Percentiles rank a stretch among this genome's conserved stretches.
These are phyloP conservation scores for Minunthozetes semirufus DNA, from an alignment of 2,888 invertebrate species.

Conservation along the genomic window DNA sequence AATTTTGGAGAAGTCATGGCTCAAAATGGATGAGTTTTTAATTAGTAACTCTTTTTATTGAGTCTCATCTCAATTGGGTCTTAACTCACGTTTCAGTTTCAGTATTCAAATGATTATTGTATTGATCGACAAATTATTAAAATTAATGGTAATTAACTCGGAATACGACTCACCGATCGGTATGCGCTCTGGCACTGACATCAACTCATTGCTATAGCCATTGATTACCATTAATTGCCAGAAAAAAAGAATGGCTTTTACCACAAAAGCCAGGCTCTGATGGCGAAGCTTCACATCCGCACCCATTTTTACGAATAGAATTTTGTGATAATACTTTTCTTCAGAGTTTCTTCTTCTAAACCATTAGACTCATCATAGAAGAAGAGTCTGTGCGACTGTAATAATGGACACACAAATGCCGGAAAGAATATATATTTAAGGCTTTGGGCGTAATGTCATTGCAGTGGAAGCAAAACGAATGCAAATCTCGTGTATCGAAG, in stretches of 20 bases:
- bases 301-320: slow-evolving; percentile 1
- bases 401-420: not conserved
- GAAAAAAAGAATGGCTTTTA: not conserved
- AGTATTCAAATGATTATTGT: not conserved
- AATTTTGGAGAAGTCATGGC: slow-evolving; percentile 1
- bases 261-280: not conserved
- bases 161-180: slow-evolving; percentile 11
- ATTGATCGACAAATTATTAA: slow-evolving; percentile 20
- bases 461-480: not conserved
- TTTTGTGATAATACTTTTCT: slow-evolving; percentile 6
- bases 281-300: slow-evolving; percentile 23
- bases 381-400: not conserved
- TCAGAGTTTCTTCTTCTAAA: not conserved
- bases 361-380: not conserved
- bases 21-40: slow-evolving; percentile 16
- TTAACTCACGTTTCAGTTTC: not conserved
- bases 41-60: not conserved
- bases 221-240: slow-evolving; percentile 15
- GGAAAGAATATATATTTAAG: not conserved
- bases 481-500: not conserved
- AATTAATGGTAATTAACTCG: not conserved
- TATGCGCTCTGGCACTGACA: slow-evolving; percentile 28
- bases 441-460: slow-evolving; percentile 3
- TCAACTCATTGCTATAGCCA: slow-evolving; percentile 2
- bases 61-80: not conserved